Conservation (phyloP, 2,888 invertebrate genomes). For the Drosophila ustulata region DNA sequence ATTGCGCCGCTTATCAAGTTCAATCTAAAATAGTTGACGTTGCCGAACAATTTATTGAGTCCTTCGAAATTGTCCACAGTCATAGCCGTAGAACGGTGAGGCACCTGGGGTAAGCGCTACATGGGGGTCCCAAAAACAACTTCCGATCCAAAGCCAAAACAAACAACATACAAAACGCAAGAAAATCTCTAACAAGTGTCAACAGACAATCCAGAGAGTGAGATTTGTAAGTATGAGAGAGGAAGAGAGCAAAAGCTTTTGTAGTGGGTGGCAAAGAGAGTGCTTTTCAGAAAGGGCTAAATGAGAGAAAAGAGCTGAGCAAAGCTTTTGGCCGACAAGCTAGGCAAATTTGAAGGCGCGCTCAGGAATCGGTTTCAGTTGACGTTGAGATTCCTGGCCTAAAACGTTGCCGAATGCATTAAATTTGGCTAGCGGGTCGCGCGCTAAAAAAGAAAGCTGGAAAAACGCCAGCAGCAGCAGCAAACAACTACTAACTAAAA, state of each 20-base stretch:
- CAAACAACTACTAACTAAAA: slow-evolving; percentile 25
- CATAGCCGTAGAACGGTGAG: slow-evolving; percentile 18
- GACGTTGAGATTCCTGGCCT: slow-evolving; percentile 72
- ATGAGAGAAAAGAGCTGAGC: slow-evolving; percentile 13
- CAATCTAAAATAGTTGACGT: slow-evolving; percentile 51
- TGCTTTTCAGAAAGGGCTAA: slow-evolving; percentile 2
- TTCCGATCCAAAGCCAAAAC: slow-evolving; percentile 41
- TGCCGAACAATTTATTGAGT: slow-evolving; percentile 57
- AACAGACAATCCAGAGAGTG: slow-evolving; percentile 26
- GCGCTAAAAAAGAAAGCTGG: slow-evolving; percentile 57
- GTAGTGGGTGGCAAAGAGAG: slow-evolving; percentile 15
- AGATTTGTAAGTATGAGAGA: slow-evolving; percentile 9
- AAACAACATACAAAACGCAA: slow-evolving; percentile 36
- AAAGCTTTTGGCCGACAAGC: slow-evolving; percentile 31
- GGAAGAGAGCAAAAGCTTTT: slow-evolving; percentile 10
- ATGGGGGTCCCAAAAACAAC: slow-evolving; percentile 34
- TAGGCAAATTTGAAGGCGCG: slow-evolving; percentile 35
- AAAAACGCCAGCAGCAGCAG: slow-evolving; percentile 68
- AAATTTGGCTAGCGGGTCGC: slow-evolving; percentile 32
- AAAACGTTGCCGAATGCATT: slow-evolving; percentile 42
- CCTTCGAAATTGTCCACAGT: slow-evolving; percentile 42
- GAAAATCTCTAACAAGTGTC: slow-evolving; percentile 76
- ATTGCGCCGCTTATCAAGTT: slow-evolving; percentile 45
- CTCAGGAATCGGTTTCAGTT: slow-evolving; percentile 51
- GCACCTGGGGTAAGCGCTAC: slow-evolving; percentile 5